These are phyloP conservation scores for Leptodirus hochenwartii DNA, from an alignment of 2,888 invertebrate genomes.

Conservation along the genomic window DNA sequence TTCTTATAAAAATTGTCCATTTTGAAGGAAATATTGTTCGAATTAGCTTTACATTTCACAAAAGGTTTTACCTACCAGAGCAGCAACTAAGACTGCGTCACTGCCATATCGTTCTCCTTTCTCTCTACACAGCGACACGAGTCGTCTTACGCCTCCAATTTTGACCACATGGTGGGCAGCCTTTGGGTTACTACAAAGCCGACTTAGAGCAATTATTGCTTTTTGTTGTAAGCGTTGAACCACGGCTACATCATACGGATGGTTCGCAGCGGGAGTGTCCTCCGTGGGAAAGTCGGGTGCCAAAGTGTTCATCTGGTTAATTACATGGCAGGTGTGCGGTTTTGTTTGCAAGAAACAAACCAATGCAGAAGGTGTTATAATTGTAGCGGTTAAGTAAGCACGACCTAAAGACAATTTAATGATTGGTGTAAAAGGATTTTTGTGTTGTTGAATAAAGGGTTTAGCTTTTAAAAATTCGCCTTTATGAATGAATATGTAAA, in stretches of 20 bases:
- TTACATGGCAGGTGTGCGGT: too few relatives aligned
- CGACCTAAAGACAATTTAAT: too few relatives aligned
- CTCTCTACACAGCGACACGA: constrained; percentile 49
- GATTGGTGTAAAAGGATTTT: too few relatives aligned
- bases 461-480: too few relatives aligned
- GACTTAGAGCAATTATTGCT: constrained; percentile 64
- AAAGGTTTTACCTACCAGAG: constrained; percentile 42
- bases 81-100: constrained; percentile 47
- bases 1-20: too few relatives aligned
- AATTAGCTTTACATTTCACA: too few relatives aligned
- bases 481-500: too few relatives aligned
- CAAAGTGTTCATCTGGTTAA: too few relatives aligned
- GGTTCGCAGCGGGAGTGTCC: constrained; percentile 39
- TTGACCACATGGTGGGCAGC: constrained; percentile 52
- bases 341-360: constrained; percentile 51
- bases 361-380: constrained; percentile 49
- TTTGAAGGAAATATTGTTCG: too few relatives aligned
- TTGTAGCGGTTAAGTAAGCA: too few relatives aligned
- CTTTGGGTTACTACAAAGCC: constrained; percentile 47
- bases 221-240: constrained; percentile 62
- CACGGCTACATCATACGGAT: constrained; percentile 42
- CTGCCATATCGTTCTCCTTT: constrained; percentile 40
- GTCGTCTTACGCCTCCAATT: constrained; percentile 43
- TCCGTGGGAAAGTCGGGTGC: too few relatives aligned
- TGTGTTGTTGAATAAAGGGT: too few relatives aligned